Base-by-base conservation (phyloP, 35 echinoderm and acorn worm genomes). In the Stichopus chloronotus region DNA sequence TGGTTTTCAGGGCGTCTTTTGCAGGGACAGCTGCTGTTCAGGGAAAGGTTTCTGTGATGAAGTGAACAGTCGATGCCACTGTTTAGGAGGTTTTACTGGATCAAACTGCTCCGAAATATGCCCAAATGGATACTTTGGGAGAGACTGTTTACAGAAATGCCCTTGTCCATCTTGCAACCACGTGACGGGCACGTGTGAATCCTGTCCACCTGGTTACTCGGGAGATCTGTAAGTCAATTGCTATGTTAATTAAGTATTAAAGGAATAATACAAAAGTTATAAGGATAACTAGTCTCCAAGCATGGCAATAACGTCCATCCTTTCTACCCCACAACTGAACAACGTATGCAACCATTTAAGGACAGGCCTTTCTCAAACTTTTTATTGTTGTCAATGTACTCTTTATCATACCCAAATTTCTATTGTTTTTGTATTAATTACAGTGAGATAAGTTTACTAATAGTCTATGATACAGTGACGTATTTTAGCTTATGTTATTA, bases 211-310 rank as follows among this genome's bases (percentile, higher is more conserved):
- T 89, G 60, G 87, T 43, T 89, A 89, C 52, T 43, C 22, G 9
- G 87, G 87, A 71, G 87, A 89, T 52, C 19, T 59, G 87, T 89
- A 19, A 89, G 87, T 89, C 22, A 5, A 87, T n/a, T 87, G 16
- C 14, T 87, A 61, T 5, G 14, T 61, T 61, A 61, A 10, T 10
- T 61, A 61, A 8, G 59, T 10, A 10, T 14, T 61, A 10, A 8
- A 10, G 5, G 6, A 10, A 61, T 2, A 10, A 10, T 8, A 10
- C 4, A 0, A 10, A 61, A 61, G 8, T 61, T 61, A 4, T 10
- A 8, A 8, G 59, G 59, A 10, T 61, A n/a, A 22, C 11, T 59
- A 17, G 55, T 59, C 58, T 5, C 9, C 12, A 9, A 8, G 3
- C n/a, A 19, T 8, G 81, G 1, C 5, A 1, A 19, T 53, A 8